Evolutionary conservation across 53 echinoderm and acorn worm species (phyloP), one percentile per base, ranked within the genome.

Genomic region (Antedon mediterranea): DNA sequence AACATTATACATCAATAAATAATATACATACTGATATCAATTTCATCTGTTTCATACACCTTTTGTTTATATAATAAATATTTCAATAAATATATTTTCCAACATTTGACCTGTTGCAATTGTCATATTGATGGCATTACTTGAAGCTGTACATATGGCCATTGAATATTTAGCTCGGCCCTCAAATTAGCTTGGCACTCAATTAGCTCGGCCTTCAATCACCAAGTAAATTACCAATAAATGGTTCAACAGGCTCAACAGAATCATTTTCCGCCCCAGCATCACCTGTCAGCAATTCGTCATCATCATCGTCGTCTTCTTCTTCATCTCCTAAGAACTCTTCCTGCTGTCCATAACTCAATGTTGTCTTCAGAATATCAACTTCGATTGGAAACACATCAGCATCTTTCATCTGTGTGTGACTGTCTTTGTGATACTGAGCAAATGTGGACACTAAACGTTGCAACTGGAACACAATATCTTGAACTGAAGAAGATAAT

Each of bases 351-450:
- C 34, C 87, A 43, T 94, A 94, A 84, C 89, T 89, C 83, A 89
- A 87, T 81, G 94, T 94, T 72, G 94, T 94, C 70, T 89, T 82
- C 30, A 94, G 83, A 74, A 94, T 89, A 70, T 94, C 94, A 14
- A 94, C 94, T 71, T 94, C 94, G 32, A 94, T 94, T 78, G 94
- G 94, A 84, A 94, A 94, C 29, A 91, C 85, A 34, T 94, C 94
- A 15, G 91, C 87, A 9, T 87, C 85, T 78, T 94, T 94, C 89
- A 94, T 88, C 84, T 94, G 94, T 28, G 87, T 76, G 76, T 94
- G 94, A 76, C 94, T 91, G 77, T 91, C 89, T 72, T 85, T 84
- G 29, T 91, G 91, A 73, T 94, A 94, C 77, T 82, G 84, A 6
- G 94, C 85, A 91, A 94, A 91, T 71, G 89, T 91, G 11, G 94